A percentile compares a stretch with the other conserved stretches of the same genome.
Conservation (phyloP, 2,113 vertebrate genomes). For the Pao palembangensis region DNA sequence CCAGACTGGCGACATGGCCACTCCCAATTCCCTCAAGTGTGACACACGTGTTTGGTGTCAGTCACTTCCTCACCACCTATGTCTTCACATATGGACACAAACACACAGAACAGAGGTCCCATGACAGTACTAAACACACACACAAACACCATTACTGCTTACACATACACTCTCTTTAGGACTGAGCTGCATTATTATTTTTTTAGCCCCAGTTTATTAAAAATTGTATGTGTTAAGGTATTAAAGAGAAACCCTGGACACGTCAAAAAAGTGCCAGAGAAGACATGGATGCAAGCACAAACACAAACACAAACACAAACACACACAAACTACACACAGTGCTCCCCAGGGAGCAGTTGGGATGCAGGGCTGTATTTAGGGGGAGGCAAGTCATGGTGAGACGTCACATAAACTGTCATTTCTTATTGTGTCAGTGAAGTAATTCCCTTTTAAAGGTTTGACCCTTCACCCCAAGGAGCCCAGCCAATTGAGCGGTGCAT, state of each 20-base stretch:
- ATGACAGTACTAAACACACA: conserved; percentile 2
- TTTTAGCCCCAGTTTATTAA: too few relatives aligned
- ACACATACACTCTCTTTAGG: too few relatives aligned
- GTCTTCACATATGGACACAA: conserved; percentile 11
- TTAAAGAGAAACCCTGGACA: background rate
- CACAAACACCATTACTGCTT: too few relatives aligned
- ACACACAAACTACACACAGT: conserved; percentile 8
- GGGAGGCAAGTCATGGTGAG: conserved; percentile 62
- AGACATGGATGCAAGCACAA: conserved; percentile 7
- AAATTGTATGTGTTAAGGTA: too few relatives aligned
- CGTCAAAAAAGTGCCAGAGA: background rate
- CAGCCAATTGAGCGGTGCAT: conserved; percentile 54
- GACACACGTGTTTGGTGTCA: conserved; percentile 58
- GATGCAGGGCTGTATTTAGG: conserved; percentile 55
- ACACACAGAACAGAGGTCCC: conserved; percentile 5
- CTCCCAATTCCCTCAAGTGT: conserved; percentile 35
- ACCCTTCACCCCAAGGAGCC: conserved; percentile 64
- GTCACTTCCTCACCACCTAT: conserved; percentile 46
- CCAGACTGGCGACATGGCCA: conserved; percentile 56
- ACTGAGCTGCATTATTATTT: too few relatives aligned
- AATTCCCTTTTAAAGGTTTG: conserved; percentile 76
- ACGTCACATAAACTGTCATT: conserved; percentile 77
- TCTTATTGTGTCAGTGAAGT: conserved; percentile 81
- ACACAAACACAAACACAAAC: conserved; percentile 11
- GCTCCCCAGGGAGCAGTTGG: conserved; percentile 68